Evolutionary conservation across 2,888 invertebrate species (phyloP), one percentile per base, ranked within the genome.

Genomic region (Gymnocheta viridis): DNA sequence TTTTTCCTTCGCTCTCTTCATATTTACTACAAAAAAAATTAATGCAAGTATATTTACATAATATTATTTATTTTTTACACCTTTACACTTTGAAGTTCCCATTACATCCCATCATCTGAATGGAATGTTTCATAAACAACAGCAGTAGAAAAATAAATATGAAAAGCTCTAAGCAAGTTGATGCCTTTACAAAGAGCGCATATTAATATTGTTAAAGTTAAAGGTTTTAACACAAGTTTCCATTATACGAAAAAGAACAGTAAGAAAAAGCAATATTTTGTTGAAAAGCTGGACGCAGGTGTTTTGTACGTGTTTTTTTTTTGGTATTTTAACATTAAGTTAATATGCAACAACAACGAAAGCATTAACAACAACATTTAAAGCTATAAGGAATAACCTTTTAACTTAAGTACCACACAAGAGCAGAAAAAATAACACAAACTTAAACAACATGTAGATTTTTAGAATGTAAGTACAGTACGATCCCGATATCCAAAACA

Each of bases 211-310:
- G 72, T 84, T 77, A 69, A 79, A 69, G 72, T 77, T 77, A 54
- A 77, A 67, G 67, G 54, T 82, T 85, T 85, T 82, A 84, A 85
- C 80, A 78, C 86, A 78, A 76, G 74, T 14, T 41, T 64, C 51
- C 9, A 10, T n/a, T 29, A 82, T n/a, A 24, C 17, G 32, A 10
- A 19, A 35, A 14, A 24, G 0, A 70, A 54, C 10, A 51, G 12
- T 10, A 27, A 79, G 19, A 2, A 72, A 70, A 66, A 78, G 67
- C 29, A 41, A 67, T 54, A 80, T 84, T 84, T 80, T 67, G 44
- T 60, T 84, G 64, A 84, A 84, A 82, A 81, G 87, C 86, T 88
- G 89, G 89, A 88, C 90, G 88, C 90, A 90, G 90, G 88, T 90
- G 90, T 86, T 85, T 85, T 82, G 82, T 88, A 89, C 87, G 90